These are phyloP conservation scores for Nasonia oneida DNA, from an alignment of 2,888 invertebrate species.

Conservation along the genomic window DNA sequence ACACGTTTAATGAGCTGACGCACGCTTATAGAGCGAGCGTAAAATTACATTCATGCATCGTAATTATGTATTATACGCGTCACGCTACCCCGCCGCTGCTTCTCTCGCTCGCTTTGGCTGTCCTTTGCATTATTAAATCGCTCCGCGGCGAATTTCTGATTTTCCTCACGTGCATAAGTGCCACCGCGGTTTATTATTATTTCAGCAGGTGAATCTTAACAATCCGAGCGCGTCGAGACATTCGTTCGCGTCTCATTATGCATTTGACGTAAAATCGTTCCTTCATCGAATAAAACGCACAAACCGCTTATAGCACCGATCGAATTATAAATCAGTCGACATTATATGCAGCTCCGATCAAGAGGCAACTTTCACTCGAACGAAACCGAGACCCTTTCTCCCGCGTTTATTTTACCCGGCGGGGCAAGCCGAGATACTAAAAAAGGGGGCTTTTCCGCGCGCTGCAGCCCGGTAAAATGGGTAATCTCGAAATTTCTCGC, in stretches of 20 bases:
- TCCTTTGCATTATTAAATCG: slow-evolving; percentile 28
- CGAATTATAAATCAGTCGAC: no score
- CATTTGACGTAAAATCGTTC: background rate
- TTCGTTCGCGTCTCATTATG: background rate
- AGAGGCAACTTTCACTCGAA: background rate
- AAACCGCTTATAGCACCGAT: no score
- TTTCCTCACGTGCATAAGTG: background rate
- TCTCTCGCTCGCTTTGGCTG: slow-evolving; percentile 30
- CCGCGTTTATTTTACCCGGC: background rate
- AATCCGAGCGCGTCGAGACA: background rate
- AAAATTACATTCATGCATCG: slow-evolving; percentile 30
- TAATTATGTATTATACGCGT: background rate
- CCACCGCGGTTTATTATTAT: background rate
- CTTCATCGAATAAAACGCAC: no score
- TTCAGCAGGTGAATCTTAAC: background rate
- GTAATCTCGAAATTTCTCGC: slow-evolving; percentile 49
- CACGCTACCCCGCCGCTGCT: slow-evolving; percentile 2
- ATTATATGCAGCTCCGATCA: background rate
- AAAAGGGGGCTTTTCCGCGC: background rate
- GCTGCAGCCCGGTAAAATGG: background rate
- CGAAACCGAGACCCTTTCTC: background rate
- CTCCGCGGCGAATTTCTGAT: slow-evolving; percentile 10
- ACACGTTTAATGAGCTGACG: slow-evolving; percentile 24
- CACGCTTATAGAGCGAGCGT: background rate
- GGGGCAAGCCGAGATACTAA: background rate